These are phyloP conservation scores for Botia almorhae DNA, from an alignment of 2,797 vertebrate species.

Conservation along the genomic window DNA sequence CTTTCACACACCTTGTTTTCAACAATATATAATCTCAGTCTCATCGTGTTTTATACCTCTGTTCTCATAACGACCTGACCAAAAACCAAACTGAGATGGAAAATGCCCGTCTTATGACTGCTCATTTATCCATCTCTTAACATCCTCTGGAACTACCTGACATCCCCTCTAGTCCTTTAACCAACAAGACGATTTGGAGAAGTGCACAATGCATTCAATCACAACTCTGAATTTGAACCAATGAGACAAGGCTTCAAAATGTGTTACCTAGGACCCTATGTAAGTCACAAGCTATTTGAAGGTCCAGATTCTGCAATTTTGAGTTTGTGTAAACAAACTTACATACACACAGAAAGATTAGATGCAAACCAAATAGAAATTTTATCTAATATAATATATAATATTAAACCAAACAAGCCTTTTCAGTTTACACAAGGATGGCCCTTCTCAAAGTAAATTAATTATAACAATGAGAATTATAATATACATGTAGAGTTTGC, in stretches of 20 bases:
- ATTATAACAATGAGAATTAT: too few species aligned
- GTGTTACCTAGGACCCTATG: neutral
- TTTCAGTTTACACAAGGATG: too few species aligned
- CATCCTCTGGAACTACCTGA: constrained; percentile 38
- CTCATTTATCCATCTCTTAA: constrained; percentile 34
- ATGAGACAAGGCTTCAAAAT: constrained; percentile 3
- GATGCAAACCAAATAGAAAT: too few species aligned
- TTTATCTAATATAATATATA: too few species aligned
- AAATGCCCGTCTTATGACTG: constrained; percentile 21
- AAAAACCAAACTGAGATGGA: constrained; percentile 13
- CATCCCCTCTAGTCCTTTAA: constrained; percentile 22
- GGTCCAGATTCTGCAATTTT: neutral
- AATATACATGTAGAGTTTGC: too few species aligned
- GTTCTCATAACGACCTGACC: constrained; percentile 10
- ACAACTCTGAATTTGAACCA: neutral
- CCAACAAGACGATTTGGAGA: constrained; percentile 2
- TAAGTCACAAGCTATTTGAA: neutral
- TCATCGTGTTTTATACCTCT: neutral
- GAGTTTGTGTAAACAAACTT: neutral
- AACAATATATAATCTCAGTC: constrained; percentile 2
- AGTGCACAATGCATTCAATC: constrained; percentile 13
- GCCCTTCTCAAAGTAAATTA: too few species aligned
- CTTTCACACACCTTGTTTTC: neutral
- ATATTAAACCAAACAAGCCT: too few species aligned
- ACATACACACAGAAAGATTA: too few species aligned